Conservation (phyloP, 2,113 vertebrate genomes). For the Xerus inauris region DNA sequence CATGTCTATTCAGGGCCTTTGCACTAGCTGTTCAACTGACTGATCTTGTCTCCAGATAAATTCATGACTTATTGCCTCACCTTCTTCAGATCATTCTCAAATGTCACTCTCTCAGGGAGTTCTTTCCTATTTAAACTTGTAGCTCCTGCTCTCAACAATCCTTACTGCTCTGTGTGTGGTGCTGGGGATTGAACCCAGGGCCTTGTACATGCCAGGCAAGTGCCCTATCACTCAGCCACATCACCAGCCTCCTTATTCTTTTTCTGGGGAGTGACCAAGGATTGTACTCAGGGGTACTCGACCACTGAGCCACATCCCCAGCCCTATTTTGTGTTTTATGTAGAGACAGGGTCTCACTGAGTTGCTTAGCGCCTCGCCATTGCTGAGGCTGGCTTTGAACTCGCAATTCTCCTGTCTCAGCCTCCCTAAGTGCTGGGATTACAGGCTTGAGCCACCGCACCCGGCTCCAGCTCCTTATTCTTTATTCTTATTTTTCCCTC, state of each 20-base stretch:
- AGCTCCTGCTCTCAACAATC: not conserved
- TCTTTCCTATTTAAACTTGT: not conserved
- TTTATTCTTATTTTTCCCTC: not conserved
- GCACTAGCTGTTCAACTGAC: not conserved
- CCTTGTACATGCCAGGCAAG: too few species aligned
- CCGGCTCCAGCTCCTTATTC: too few species aligned
- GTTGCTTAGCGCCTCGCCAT: too few species aligned
- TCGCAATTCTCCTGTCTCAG: too few species aligned
- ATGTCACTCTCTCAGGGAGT: not conserved
- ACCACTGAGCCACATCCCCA: too few species aligned
- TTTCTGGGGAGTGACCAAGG: too few species aligned
- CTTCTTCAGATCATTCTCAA: conserved; percentile 15
- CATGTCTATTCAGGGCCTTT: not conserved
- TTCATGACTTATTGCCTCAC: not conserved
- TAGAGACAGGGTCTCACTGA: too few species aligned
- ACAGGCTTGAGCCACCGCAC: too few species aligned
- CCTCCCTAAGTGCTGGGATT: too few species aligned
- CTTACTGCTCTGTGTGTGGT: not conserved
- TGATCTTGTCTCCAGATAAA: not conserved
- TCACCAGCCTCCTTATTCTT: not conserved
- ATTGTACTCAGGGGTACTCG: too few species aligned
- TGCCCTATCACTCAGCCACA: not conserved
- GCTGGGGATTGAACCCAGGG: not conserved
- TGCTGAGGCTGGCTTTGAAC: too few species aligned
- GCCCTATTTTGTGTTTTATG: too few species aligned